Base-by-base conservation (phyloP, 2,113 vertebrate genomes). In the Mormyrus lacerda region DNA sequence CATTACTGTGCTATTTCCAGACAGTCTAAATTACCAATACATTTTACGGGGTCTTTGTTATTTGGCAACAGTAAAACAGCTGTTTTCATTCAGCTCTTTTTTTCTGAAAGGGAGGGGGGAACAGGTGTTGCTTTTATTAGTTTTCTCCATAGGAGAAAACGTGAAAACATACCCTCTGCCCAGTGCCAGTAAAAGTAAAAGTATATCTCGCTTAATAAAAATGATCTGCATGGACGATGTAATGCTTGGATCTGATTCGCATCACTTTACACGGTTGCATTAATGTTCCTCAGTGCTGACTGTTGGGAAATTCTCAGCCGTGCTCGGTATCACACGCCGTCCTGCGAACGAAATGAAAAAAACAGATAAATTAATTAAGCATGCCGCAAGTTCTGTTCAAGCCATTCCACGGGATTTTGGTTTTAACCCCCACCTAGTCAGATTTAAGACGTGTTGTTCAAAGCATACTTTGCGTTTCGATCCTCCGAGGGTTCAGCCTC, bases 111-210 rank as follows among this genome's bases (percentile, higher is more conserved):
- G 42, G 11, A 9, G 24, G 39, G 55, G 44, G 90, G 35, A 90
- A 73, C 94, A 95, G 94, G 94, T 95, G 94, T 89, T 92, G 90
- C 48, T 91, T 95, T 95, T 94, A 94, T 90, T 91, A 90, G 1
- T 89, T 91, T 91, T 89, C 90, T 94, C 90, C 3, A 90, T 89
- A 84, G n/a, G 90, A 91, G 90, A 92, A 93, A 92, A 94, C 92
- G 93, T 93, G 95, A 95, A 95, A 93, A 93, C 90, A 89, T 93
- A 93, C 92, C 93, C 91, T 92, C 91, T 91, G 93, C 91, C 91
- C 93, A 93, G 91, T 92, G 93, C 92, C 92, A 51, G 1, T 55
- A 48, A 93, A 94, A 92, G 91, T 61, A 90, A 91, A 90, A 89
- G 88, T 91, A 92, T 89, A 89, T 79, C 88, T 17, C 31, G 85